Evolutionary conservation across 2,888 invertebrate species (phyloP).

Genomic region (Aradus depressus): DNA sequence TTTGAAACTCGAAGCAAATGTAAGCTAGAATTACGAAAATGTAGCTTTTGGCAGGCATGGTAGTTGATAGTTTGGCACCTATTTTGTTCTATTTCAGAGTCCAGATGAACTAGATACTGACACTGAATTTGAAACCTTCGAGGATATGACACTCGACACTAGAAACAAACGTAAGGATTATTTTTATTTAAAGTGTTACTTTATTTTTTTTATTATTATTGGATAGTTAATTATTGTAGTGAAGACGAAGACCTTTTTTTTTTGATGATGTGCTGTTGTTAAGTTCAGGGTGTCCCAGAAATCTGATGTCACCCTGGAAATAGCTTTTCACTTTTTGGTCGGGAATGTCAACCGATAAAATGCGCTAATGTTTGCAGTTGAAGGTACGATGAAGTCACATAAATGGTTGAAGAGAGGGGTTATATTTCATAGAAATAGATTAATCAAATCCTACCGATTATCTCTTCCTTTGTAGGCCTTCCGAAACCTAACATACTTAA

Average conservation of each 20-base stretch:
- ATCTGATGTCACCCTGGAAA: too few relatives aligned
- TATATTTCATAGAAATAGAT: too few relatives aligned
- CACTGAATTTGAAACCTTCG: conserved; percentile 56
- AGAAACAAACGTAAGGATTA: conserved; percentile 50
- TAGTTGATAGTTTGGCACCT: conserved; percentile 14
- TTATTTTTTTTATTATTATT: neutral
- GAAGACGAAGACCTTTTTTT: neutral
- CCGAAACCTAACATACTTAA: too few relatives aligned
- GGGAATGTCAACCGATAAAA: too few relatives aligned
- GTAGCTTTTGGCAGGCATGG: conserved; percentile 12
- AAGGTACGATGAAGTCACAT: too few relatives aligned
- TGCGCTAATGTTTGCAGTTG: too few relatives aligned
- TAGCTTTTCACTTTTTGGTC: too few relatives aligned
- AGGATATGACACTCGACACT: conserved; percentile 56
- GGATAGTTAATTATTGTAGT: neutral
- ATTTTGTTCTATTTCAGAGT: conserved; percentile 40
- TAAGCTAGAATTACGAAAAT: conserved; percentile 46
- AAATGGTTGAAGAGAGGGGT: too few relatives aligned
- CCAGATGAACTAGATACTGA: conserved; percentile 57
- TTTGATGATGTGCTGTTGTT: too few relatives aligned
- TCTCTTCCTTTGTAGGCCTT: too few relatives aligned
- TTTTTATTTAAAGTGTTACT: conserved; percentile 10
- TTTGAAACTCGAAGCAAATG: conserved; percentile 84
- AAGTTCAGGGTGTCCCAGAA: too few relatives aligned
- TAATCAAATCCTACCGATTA: too few relatives aligned